Evolutionary conservation across 1,140 invertebrate genomes (phyloP).

Genomic region (Grapholita molesta): DNA sequence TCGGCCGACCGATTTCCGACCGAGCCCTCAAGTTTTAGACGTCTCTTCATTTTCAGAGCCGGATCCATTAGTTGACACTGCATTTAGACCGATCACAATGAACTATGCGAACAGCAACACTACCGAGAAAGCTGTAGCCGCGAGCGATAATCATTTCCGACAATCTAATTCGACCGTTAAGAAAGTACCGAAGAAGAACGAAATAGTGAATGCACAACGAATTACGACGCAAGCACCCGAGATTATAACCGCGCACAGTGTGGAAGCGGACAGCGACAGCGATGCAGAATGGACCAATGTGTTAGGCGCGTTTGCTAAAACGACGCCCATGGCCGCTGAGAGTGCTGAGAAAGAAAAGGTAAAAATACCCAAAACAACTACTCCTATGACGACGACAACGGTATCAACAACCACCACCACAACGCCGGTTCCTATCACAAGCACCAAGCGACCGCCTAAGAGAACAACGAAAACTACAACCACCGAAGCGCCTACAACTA

Average conservation of each 20-base stretch:
- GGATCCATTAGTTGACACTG: slow-evolving; percentile 51
- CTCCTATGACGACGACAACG: slow-evolving; percentile 39
- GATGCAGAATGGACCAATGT: slow-evolving; percentile 56
- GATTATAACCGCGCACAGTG: slow-evolving; percentile 53
- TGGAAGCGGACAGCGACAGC: slow-evolving; percentile 36
- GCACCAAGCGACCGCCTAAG: slow-evolving; percentile 21
- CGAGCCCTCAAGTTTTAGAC: slow-evolving; percentile 64
- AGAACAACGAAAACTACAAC: slow-evolving; percentile 32
- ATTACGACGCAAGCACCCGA: slow-evolving; percentile 50
- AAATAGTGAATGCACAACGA: slow-evolving; percentile 40
- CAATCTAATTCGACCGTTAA: slow-evolving; percentile 38
- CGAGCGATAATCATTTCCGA: slow-evolving; percentile 34
- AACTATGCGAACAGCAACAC: slow-evolving; percentile 37
- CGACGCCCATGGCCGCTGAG: slow-evolving; percentile 49
- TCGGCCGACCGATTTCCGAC: slow-evolving; percentile 59
- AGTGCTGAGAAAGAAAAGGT: slow-evolving; percentile 33
- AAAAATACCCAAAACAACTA: slow-evolving; percentile 26
- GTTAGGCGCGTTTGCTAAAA: slow-evolving; percentile 58
- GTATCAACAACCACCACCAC: slow-evolving; percentile 32
- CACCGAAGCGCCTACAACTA: slow-evolving; percentile 45
- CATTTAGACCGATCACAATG: slow-evolving; percentile 61
- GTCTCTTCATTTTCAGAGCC: slow-evolving; percentile 41
- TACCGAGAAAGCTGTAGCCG: slow-evolving; percentile 30
- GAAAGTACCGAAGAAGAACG: slow-evolving; percentile 55
- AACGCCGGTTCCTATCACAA: slow-evolving; percentile 32